phyloP scores from a whole-genome alignment of 2,888 invertebrate genomes.

The Scotopteryx bipunctaria region DNA sequence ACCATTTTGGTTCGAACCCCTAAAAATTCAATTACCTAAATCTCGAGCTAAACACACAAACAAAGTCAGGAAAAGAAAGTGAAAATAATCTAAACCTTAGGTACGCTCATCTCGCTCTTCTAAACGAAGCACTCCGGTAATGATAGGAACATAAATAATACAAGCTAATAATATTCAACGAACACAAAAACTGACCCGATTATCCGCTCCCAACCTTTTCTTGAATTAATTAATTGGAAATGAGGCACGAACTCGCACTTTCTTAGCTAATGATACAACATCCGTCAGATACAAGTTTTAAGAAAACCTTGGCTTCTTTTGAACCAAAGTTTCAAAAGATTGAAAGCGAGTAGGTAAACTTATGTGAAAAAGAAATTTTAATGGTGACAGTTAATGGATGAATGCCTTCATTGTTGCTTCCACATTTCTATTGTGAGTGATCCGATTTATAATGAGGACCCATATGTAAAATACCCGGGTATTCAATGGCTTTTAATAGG shows the following conservation, averaged over 20 bases:
- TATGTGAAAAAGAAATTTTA: slow-evolving; percentile 36
- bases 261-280: background rate
- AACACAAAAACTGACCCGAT: slow-evolving; percentile 18
- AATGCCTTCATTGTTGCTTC: slow-evolving; percentile 63
- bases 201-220: slow-evolving; percentile 22
- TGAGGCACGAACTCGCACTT: slow-evolving; percentile 21
- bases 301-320: slow-evolving; percentile 26
- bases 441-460: slow-evolving; percentile 57
- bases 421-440: slow-evolving; percentile 52
- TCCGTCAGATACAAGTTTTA: slow-evolving; percentile 26
- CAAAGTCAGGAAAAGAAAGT: background rate
- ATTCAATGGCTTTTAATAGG: slow-evolving; percentile 20
- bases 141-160: slow-evolving; percentile 13
- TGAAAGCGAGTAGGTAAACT: slow-evolving; percentile 35
- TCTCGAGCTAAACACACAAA: background rate
- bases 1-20: too few species aligned
- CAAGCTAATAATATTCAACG: slow-evolving; percentile 8
- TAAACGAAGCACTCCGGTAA: slow-evolving; percentile 8
- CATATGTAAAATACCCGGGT: slow-evolving; percentile 30
- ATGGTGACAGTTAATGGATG: slow-evolving; percentile 44
- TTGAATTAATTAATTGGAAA: slow-evolving; percentile 32
- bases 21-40: too few species aligned
- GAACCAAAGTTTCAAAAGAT: slow-evolving; percentile 40
- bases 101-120: background rate
- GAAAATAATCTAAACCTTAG: background rate